Conservation (phyloP, 2,888 invertebrate species). For the Silvanus unidentatus region DNA sequence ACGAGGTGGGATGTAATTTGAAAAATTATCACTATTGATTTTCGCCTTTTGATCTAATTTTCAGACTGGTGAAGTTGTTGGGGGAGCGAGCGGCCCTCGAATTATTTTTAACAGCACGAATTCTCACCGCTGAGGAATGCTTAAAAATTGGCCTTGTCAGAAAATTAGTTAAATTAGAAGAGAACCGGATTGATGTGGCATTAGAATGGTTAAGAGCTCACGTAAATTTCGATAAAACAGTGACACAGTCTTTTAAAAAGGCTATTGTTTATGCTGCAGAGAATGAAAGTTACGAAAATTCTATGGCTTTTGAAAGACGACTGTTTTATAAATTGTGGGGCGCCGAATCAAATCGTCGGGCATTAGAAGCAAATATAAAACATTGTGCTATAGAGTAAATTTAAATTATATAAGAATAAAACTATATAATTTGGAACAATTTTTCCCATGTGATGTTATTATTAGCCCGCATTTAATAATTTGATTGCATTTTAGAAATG, state of each 20-base stretch:
- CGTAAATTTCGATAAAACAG: constrained; percentile 24
- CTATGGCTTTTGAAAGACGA: constrained; percentile 26
- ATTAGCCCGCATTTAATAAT: too few relatives aligned
- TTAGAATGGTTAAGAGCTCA: constrained; percentile 29
- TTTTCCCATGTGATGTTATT: too few relatives aligned
- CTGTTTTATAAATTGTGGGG: constrained; percentile 35
- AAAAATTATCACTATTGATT: neutral
- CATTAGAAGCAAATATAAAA: constrained; percentile 30
- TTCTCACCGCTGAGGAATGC: constrained; percentile 34
- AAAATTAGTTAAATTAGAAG: constrained; percentile 22
- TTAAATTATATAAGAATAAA: too few relatives aligned
- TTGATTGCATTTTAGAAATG: too few relatives aligned
- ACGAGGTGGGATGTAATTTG: constrained; percentile 31
- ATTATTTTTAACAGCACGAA: constrained; percentile 31
- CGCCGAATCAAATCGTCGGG: constrained; percentile 27
- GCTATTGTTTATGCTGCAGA: constrained; percentile 17
- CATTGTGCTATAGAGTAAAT: too few relatives aligned
- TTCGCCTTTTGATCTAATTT: too few relatives aligned
- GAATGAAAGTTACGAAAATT: constrained; percentile 16
- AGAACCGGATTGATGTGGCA: constrained; percentile 23
- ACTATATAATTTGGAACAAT: too few relatives aligned
- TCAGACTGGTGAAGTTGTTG: constrained; percentile 32
- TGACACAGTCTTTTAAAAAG: constrained; percentile 31
- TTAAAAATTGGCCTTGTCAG: constrained; percentile 31
- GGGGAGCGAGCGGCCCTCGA: constrained; percentile 34